Conservation (phyloP, 2,888 invertebrate genomes). For the Drosophila acutilabella region DNA sequence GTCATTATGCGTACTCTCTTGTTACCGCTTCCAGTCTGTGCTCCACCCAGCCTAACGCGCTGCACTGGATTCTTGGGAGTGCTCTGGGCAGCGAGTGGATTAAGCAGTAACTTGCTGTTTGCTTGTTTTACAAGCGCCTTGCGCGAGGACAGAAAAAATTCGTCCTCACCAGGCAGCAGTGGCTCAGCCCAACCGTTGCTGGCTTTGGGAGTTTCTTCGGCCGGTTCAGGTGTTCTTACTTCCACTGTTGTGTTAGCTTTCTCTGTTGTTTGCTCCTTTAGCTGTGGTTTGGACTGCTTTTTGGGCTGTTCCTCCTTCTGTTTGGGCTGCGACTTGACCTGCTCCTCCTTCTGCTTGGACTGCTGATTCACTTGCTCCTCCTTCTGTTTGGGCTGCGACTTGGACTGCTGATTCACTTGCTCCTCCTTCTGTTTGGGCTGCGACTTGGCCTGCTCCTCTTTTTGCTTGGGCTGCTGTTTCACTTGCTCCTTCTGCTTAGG, state of each 20-base stretch:
- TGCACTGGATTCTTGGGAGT: constrained; percentile 47
- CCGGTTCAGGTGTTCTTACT: neutral
- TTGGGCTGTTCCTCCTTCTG: constrained; percentile 14
- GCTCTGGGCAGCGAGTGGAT: constrained; percentile 45
- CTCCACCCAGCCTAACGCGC: constrained; percentile 15
- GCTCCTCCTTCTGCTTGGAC: constrained; percentile 11
- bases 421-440: constrained; percentile 16
- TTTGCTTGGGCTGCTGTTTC: constrained; percentile 7
- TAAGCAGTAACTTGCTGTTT: constrained; percentile 70
- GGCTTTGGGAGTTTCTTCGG: constrained; percentile 1
- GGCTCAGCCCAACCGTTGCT: constrained; percentile 85
- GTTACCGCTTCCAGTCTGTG: constrained; percentile 79
- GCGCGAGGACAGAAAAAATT: constrained; percentile 82
- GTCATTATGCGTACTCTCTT: constrained; percentile 91
- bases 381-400: constrained; percentile 5
- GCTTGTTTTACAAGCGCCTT: constrained; percentile 79
- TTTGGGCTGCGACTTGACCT: constrained; percentile 8
- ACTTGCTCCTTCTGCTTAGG: neutral
- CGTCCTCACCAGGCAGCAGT: constrained; percentile 85
- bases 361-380: constrained; percentile 36
- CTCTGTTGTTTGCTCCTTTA: constrained; percentile 14
- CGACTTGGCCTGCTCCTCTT: constrained; percentile 11
- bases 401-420: constrained; percentile 30
- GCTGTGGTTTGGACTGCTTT: constrained; percentile 7
- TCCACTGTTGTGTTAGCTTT: constrained; percentile 5